These are phyloP conservation scores for Agrotis exclamationis DNA, from an alignment of 2,888 invertebrate species.

Conservation along the genomic window DNA sequence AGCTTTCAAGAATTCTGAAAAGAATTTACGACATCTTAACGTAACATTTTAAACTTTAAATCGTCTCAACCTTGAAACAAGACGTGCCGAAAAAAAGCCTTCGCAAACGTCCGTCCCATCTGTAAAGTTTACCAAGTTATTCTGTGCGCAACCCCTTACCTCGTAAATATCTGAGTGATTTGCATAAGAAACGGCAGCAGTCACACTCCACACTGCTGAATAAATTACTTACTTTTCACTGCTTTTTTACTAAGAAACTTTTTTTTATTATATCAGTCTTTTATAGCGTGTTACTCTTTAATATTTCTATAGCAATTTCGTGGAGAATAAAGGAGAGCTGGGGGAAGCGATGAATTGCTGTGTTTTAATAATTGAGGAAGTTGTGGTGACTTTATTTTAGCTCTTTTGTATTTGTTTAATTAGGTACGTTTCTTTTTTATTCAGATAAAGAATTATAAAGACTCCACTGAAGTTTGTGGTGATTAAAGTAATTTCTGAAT, in stretches of 20 bases:
- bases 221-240: constrained; percentile 79
- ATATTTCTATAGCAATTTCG: constrained; percentile 59
- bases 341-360: constrained; percentile 31
- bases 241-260: constrained; percentile 71
- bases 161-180: constrained; percentile 86
- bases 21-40: background rate
- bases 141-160: constrained; percentile 78
- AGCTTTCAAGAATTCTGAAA: no score
- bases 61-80: constrained; percentile 6
- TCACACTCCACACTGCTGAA: constrained; percentile 83
- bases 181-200: constrained; percentile 86
- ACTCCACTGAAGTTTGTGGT: background rate
- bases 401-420: constrained; percentile 26
- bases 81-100: background rate
- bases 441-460: background rate
- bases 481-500: no score
- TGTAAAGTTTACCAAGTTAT: constrained; percentile 70
- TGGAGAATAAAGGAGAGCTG: constrained; percentile 44
- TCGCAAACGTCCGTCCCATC: constrained; percentile 58
- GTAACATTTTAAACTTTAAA: background rate
- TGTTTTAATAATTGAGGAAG: constrained; percentile 41
- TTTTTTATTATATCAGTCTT: constrained; percentile 64
- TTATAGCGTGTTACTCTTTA: constrained; percentile 60
- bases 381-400: constrained; percentile 21
- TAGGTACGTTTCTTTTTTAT: constrained; percentile 10